These are phyloP conservation scores for Idaea biselata DNA, from an alignment of 2,888 invertebrate genomes.

Conservation along the genomic window DNA sequence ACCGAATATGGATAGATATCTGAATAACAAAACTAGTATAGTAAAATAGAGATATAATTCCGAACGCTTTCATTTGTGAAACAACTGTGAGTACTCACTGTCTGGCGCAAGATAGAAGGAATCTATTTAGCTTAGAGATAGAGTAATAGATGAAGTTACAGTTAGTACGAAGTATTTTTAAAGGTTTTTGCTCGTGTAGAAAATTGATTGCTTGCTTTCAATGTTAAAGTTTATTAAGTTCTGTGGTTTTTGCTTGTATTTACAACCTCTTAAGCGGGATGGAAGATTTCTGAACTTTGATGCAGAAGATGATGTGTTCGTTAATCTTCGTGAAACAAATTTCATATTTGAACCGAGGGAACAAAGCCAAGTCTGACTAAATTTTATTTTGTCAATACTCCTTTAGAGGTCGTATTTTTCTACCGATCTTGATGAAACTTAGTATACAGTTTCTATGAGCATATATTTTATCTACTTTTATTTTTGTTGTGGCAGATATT, in stretches of 20 bases:
- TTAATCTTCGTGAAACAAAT: too few relatives aligned
- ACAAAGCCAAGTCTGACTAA: too few relatives aligned
- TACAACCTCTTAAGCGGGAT: too few relatives aligned
- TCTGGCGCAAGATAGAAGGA: constrained; percentile 14
- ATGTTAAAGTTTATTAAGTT: not conserved
- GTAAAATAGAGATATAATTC: not conserved
- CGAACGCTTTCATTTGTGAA: constrained; percentile 18
- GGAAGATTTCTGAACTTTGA: too few relatives aligned
- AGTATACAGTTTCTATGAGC: too few relatives aligned
- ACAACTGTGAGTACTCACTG: constrained; percentile 29
- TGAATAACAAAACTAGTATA: not conserved
- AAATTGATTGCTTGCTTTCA: constrained; percentile 12
- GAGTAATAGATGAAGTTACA: constrained; percentile 20
- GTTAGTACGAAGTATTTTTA: constrained; percentile 10
- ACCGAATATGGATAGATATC: not conserved
- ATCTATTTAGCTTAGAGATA: constrained; percentile 20
- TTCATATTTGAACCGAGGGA: too few relatives aligned
- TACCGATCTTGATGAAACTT: too few relatives aligned
- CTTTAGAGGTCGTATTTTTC: too few relatives aligned
- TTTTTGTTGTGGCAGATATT: too few relatives aligned
- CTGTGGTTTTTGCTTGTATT: not conserved
- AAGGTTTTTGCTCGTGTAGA: not conserved
- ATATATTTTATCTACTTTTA: too few relatives aligned
- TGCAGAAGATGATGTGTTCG: too few relatives aligned
- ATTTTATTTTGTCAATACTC: too few relatives aligned